These are phyloP conservation scores for Brachyrhaphis roseni DNA, from an alignment of 2,797 vertebrate species.

Conservation along the genomic window DNA sequence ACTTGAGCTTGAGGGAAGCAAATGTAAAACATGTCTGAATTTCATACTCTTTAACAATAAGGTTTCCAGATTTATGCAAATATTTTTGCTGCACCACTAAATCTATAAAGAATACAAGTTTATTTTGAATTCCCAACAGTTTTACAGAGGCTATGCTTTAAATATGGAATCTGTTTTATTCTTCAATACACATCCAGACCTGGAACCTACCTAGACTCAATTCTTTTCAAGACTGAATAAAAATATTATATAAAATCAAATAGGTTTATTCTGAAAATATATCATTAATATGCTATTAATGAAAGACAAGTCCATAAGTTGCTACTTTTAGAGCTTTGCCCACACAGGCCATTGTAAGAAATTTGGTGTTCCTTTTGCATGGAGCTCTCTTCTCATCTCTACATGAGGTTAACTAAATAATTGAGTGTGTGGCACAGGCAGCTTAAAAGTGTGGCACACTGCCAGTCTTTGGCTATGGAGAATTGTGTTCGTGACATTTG, in stretches of 20 bases:
- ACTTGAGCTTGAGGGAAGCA: not conserved
- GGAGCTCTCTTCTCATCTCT: not conserved
- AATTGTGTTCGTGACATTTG: constrained; percentile 2
- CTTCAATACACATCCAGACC: not conserved
- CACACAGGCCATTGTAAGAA: not conserved
- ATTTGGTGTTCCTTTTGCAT: not conserved
- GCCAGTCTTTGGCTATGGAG: not conserved
- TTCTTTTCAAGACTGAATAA: not conserved
- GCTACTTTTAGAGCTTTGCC: not conserved
- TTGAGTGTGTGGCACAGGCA: not conserved
- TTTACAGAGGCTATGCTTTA: not conserved
- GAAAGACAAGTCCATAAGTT: not conserved
- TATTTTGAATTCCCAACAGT: not conserved
- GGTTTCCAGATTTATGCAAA: not conserved
- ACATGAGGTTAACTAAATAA: not conserved
- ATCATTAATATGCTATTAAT: not conserved
- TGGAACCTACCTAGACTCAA: not conserved
- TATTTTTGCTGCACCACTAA: not conserved
- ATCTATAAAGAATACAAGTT: not conserved
- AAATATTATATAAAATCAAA: not conserved
- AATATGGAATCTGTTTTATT: not conserved
- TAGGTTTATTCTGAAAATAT: not conserved
- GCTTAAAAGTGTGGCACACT: not conserved
- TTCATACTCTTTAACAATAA: not conserved
- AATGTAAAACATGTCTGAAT: not conserved